Conservation (phyloP, 2,113 vertebrate species). For the Probosciger aterrimus region DNA sequence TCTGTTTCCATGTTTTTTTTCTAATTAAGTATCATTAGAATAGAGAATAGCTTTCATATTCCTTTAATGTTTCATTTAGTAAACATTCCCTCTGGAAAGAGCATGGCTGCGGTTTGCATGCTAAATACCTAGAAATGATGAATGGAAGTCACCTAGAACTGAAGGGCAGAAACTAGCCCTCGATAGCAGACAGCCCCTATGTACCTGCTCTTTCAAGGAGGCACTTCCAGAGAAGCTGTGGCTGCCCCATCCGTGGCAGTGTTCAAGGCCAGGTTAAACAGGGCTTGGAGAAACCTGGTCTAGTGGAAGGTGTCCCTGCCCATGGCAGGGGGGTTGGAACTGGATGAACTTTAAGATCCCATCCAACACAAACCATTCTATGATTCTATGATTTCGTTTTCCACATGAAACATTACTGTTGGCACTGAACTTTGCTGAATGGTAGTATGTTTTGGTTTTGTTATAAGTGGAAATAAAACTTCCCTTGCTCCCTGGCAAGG, state of each 20-base stretch:
- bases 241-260: not conserved
- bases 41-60: constrained; percentile 30
- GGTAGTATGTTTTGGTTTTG: not conserved
- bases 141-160: constrained; percentile 12
- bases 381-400: not conserved
- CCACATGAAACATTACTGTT: not conserved
- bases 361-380: not conserved
- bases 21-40: constrained; percentile 41
- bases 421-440: not conserved
- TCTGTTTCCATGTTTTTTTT: constrained; percentile 36
- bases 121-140: not conserved
- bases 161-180: not conserved
- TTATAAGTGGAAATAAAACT: not conserved
- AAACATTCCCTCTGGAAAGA: constrained; percentile 36
- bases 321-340: not conserved
- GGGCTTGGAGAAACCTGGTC: not conserved
- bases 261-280: not conserved
- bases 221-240: not conserved
- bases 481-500: not conserved
- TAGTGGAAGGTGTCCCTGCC: not conserved
- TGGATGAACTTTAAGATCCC: not conserved
- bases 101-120: not conserved
- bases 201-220: not conserved
- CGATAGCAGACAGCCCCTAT: not conserved
- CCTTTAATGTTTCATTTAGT: constrained; percentile 48